Conservation (phyloP, 2,888 invertebrate genomes). For the Pollenia angustigena region DNA sequence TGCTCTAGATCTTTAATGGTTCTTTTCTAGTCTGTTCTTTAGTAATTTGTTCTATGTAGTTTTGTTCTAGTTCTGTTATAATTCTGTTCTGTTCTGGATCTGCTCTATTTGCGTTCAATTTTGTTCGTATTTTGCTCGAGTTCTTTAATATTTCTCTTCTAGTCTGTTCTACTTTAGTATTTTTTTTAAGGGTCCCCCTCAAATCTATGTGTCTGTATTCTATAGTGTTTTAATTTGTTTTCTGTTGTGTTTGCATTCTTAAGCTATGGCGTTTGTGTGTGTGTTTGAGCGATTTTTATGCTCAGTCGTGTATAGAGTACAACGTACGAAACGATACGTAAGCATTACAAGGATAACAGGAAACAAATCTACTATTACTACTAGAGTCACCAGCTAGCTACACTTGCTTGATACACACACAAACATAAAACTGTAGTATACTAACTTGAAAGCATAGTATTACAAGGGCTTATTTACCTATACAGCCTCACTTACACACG, state of each 20-base stretch:
- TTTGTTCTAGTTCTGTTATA: too few relatives aligned
- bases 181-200: neutral
- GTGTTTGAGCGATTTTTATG: constrained; percentile 37
- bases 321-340: constrained; percentile 52
- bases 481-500: neutral
- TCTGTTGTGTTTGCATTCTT: neutral
- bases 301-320: constrained; percentile 56
- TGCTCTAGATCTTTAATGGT: too few relatives aligned
- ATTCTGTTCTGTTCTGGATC: too few relatives aligned
- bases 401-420: constrained; percentile 4
- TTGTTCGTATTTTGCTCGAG: too few relatives aligned
- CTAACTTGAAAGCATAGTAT: constrained; percentile 26
- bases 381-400: constrained; percentile 2
- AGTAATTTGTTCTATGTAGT: too few relatives aligned
- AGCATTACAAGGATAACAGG: constrained; percentile 74
- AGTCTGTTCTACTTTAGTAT: neutral
- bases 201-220: neutral
- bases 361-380: constrained; percentile 55
- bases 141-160: neutral
- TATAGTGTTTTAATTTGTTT: constrained; percentile 19
- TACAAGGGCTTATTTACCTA: constrained; percentile 11
- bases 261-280: constrained; percentile 8
- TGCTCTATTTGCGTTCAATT: too few relatives aligned
- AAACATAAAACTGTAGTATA: constrained; percentile 21
- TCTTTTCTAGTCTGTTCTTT: neutral